Percentiles rank a stretch among this genome's conserved stretches.
Evolutionary conservation across 92 coral and sea anemone genomes (phyloP).

Genomic region (Zoanthus solanderi): DNA sequence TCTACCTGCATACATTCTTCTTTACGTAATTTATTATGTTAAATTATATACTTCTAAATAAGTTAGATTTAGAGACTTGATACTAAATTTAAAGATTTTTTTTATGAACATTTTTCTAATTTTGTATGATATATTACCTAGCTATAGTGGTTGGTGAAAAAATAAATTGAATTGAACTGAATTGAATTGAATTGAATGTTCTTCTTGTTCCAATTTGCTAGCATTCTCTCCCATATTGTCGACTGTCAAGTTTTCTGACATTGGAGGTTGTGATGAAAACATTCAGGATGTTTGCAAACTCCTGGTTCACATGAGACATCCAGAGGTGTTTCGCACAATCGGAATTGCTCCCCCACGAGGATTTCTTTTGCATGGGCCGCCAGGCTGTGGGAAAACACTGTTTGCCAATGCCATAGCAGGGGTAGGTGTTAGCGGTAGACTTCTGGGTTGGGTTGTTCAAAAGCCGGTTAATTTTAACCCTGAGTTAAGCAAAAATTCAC

Average conservation of each 20-base stretch:
- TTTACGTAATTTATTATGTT: too few relatives aligned
- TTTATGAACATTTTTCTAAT: too few relatives aligned
- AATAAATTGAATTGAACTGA: too few relatives aligned
- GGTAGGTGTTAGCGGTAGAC: conserved; percentile 45
- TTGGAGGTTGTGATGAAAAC: conserved; percentile 92
- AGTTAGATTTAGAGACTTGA: not conserved
- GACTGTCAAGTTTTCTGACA: conserved; percentile 80
- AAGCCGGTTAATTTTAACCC: too few relatives aligned
- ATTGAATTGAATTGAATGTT: too few relatives aligned
- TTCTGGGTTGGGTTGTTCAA: too few relatives aligned
- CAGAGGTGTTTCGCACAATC: conserved; percentile 92
- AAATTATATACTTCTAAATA: not conserved
- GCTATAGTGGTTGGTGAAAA: too few relatives aligned
- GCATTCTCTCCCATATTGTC: conserved; percentile 75
- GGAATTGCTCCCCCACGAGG: conserved; percentile 98
- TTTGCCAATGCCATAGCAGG: conserved; percentile 99
- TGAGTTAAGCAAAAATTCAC: too few relatives aligned
- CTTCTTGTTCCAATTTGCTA: not conserved
- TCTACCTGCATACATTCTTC: too few relatives aligned
- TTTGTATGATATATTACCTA: too few relatives aligned
- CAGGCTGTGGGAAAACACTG: conserved; percentile 98
- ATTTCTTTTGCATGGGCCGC: conserved; percentile 97
- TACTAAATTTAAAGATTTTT: not conserved
- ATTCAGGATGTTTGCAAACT: conserved; percentile 92
- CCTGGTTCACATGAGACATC: conserved; percentile 93